A percentile compares a stretch with the other conserved stretches of the same genome.
Conservation (phyloP, 2,888 invertebrate species). For the Branchellion lobata region DNA sequence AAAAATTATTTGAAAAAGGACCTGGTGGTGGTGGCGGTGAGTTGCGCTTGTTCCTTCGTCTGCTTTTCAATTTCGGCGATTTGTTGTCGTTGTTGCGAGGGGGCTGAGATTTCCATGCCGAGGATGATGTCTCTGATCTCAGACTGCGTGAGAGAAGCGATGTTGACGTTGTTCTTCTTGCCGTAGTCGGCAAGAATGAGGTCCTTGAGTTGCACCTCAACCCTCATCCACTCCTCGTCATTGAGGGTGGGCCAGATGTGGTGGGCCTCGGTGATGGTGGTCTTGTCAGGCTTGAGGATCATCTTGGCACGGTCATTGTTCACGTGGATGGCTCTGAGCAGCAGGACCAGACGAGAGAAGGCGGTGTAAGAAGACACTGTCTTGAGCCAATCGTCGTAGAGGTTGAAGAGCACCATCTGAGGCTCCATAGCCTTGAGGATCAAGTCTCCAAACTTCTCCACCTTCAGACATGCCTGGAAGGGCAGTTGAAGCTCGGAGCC, state of each 20-base stretch:
- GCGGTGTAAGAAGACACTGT: conserved; percentile 99
- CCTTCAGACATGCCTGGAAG: conserved; percentile 68
- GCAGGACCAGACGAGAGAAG: conserved; percentile 93
- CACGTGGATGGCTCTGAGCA: conserved; percentile 92
- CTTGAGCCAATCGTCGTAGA: conserved; percentile 99
- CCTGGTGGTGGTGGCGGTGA: conserved; percentile 92
- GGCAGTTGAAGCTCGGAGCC: conserved; percentile 96
- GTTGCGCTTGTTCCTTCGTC: conserved; percentile 92
- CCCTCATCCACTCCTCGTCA: conserved; percentile 98
- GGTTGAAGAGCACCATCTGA: conserved; percentile 98
- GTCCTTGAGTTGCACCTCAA: conserved; percentile 96
- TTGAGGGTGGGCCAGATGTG: conserved; percentile 98
- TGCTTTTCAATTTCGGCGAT: conserved; percentile 99
- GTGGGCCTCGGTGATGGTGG: conserved; percentile 96
- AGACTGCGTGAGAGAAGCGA: conserved; percentile 95
- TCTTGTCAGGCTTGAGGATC: conserved; percentile 96
- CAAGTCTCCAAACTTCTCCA: conserved; percentile 98
- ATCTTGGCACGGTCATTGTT: conserved; percentile 99
- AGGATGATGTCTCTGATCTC: conserved; percentile 98
- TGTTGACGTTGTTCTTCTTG: conserved; percentile 99
- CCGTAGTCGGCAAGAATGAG: conserved; percentile 97
- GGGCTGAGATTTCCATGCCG: conserved; percentile 99
- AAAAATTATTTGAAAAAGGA: too few relatives aligned
- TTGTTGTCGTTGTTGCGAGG: conserved; percentile 96
- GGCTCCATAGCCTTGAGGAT: conserved; percentile 98